These are phyloP conservation scores for Macrosiphum euphorbiae DNA, from an alignment of 2,888 invertebrate species.

Conservation along the genomic window DNA sequence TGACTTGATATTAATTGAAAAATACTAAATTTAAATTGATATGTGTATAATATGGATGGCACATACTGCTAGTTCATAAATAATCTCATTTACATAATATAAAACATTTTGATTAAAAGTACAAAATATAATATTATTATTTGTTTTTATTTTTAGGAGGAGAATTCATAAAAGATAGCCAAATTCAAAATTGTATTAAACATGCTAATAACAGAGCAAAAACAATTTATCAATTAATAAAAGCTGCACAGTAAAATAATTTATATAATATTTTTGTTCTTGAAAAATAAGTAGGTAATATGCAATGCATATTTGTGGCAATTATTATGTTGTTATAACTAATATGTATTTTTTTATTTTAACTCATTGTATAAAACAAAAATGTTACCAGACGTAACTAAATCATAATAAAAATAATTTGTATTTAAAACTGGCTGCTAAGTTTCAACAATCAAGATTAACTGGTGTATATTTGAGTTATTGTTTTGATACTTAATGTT, in stretches of 20 bases:
- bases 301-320: neutral
- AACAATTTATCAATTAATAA: conserved; percentile 72
- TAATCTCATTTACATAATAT: neutral
- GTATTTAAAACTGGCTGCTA: neutral
- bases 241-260: conserved; percentile 68
- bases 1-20: neutral
- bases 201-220: conserved; percentile 76
- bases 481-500: neutral
- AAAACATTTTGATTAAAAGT: neutral
- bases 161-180: conserved; percentile 74
- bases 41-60: neutral
- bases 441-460: neutral
- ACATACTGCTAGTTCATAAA: neutral
- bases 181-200: conserved; percentile 75
- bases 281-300: neutral
- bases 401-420: neutral
- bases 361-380: neutral
- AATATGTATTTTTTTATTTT: neutral
- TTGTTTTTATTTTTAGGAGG: conserved; percentile 71
- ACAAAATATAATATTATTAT: neutral
- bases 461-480: neutral
- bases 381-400: neutral
- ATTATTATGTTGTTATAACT: neutral
- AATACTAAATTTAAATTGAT: neutral
- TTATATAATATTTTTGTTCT: neutral